Base-by-base conservation (phyloP, 2,797 vertebrate genomes). In the Acropternis orthonyx region DNA sequence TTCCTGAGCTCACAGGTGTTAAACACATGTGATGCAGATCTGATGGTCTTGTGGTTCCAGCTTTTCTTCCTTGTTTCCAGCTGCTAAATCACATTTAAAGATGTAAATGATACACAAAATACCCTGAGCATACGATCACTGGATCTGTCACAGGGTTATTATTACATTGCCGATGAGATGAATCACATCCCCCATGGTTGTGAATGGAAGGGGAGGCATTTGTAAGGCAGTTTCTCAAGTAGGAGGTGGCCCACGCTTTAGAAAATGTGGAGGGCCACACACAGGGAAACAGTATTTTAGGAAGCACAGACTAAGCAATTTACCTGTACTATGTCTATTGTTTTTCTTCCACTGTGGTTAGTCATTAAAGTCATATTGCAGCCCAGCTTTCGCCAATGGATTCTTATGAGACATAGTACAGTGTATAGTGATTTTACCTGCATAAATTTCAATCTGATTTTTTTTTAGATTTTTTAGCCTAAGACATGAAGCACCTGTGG, bases 51-150 rank as follows among this genome's bases (percentile, higher is more conserved):
- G 65, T 77, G 61, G 30, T 72, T 94, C 58, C 82, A 91, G 69
- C 41, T 89, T 93, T 75, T 62, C 16, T 54, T 84, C 48, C 62
- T 91, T 86, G 37, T 82, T 95, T 91, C 77, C 88, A 95, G 77
- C 65, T 95, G 92, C 72, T 94, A 82, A 92, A 94, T 78, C 92
- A 79, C 79, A 73, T 88, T 84, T 90, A 87, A 93, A 83, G 54
- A 85, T 77, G 80, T 94, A 93, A 96, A 85, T 81, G 89, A 83
- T 77, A 89, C 65, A 68, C 65, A 79, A 87, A 95, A 92, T 93
- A 95, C 52, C 46, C 77, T 80, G 83, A 67, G 46, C 36, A 34
- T 87, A 94, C 52, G 84, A 94, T 94, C 83, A 49, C 88, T 82
- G 37, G 49, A 87, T n/a, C 72, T 92, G 77, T 90, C 88, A 56